Evolutionary conservation across 2,888 invertebrate genomes (phyloP), one percentile per base, ranked within the genome.

Genomic region (Anodontia alba): DNA sequence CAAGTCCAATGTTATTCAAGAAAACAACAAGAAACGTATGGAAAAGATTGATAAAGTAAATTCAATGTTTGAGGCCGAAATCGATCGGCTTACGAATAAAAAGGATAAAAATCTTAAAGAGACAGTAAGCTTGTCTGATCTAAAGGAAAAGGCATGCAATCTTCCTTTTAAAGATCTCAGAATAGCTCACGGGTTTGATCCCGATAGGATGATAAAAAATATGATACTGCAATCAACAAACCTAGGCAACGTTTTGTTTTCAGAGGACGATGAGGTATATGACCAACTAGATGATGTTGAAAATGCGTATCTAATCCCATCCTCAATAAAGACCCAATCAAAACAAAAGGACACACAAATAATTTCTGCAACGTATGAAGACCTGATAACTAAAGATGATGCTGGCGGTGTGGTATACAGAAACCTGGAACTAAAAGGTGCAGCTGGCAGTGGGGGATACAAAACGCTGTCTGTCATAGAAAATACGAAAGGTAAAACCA

Each of bases 21-120:
- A 51, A 12, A 49, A 31, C 8, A 71, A 49, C 33, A 7, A 33
- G 31, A 71, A 51, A 17, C 12, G 71, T 51, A 3, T 51, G 51
- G 49, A 71, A 33, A 15, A 33, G 26, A 33, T 71, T 36, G 51
- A 71, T 29, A 17, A 31, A 1, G 29, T 36, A 1, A 51, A 51
- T 20, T 31, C 51, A 12, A 26, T 71, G 36, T 71, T 71, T 51
- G 71, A 71, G 17, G 51, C 31, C 12, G 51, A 71, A 33, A 71
- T 71, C n/a, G 71, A 51, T 7, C 29, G 71, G 10, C 17, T 71
- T 12, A 49, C 51, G 7, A 46, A 71, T 36, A 71, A 51, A 51
- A 71, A 71, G 23, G 20, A 31, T 1, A 71, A 36, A n/a, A 10
- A 33, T 3, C 3, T 2, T 8, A 2, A 3, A 33, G 71, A 51